Base-by-base conservation (phyloP, 2,113 vertebrate species). In the Xyrauchen texanus region DNA sequence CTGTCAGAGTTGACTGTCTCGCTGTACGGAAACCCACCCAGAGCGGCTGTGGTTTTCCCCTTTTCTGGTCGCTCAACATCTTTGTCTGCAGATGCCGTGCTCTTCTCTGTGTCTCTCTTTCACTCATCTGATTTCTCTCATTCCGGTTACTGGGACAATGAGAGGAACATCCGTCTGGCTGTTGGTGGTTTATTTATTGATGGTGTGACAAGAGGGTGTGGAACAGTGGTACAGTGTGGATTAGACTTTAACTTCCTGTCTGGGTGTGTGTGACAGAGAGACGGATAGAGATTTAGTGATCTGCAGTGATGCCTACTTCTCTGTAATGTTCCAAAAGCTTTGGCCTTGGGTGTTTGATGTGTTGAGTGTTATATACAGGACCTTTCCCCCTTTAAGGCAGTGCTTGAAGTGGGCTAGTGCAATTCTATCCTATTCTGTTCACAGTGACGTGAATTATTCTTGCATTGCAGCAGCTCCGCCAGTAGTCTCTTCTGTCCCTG, bases 11-110 rank as follows among this genome's bases (percentile, higher is more conserved):
- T 21, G 15, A 8, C 9, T 46, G 45, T 63, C 58, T 73, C 53
- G 21, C 76, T 78, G 83, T 85, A 86, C 86, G 91, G 92, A 93
- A 92, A 90, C 86, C 79, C 69, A 76, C 72, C 82, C 70, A 52
- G 44, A 70, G 60, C 73, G 60, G 51, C 47, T 57, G 73, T 0
- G 53, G 42, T 66, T 69, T 75, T 60, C 58, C 77, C 60, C 66
- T 16, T 34, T 78, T 65, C 46, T 67, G 55, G 12, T 81, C 67
- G 8, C 74, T 61, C 87, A 62, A 67, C 77, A 51, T 85, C 84
- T 74, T 52, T 70, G 66, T 45, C 72, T 47, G 11, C 68, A 82
- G 8, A 16, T 57, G 73, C 45, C 71, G 46, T 34, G 21, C 21
- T 34, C 21, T 34, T 34, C 21, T 34, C 44, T 6, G 57, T 15